Base-by-base conservation (phyloP, 92 coral and sea anemone genomes). In the Epizoanthus stellaris region DNA sequence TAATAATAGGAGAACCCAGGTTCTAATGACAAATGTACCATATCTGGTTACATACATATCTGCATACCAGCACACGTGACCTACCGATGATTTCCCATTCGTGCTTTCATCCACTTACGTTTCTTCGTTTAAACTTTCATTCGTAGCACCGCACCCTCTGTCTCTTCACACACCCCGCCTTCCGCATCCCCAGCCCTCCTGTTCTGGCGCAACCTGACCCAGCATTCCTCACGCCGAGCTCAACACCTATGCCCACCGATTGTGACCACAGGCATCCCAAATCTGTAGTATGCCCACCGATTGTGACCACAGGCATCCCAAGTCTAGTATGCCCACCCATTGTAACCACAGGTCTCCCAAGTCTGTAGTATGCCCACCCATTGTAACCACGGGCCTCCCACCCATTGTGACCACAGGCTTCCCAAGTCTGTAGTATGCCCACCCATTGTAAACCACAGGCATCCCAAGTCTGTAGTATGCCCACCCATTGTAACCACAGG, bases 41-140 rank as follows among this genome's bases (percentile, higher is more conserved):
- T 8, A 13, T 6, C 0, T 10, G 56, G 9, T 6, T 47, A 47
- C 54, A 47, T 47, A 47, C 12, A 47, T 8, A 6, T 47, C 54
- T 6, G 0, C 6, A 49, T 0, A 7, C 54, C 6, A 47, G 54
- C 54, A 47, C 3, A 2, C 56, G 11, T 49, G 56, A 49, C 14
- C 56, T 49, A 0, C 17, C 12, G 9, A 23, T 3, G 16, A 38
- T 40, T 38, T 77, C 70, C 36, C 82, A 8, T 77, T 38, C 82
- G 82, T 77, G 70, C 69, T 61, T 77, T 38, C 21, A 8, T n/a
- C 60, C 63, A 38, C 57, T 77, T 59, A 77, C 82, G 82, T 40
- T 45, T 19, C 36, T 77, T 77, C 57, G 21, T 59, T 58, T 40
- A 3, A n/a, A 60, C 82, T 77, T 57, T 61, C 45, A 9, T 77